phyloP scores from a whole-genome alignment of 2,888 invertebrate species.

The Acleris holmiana region DNA sequence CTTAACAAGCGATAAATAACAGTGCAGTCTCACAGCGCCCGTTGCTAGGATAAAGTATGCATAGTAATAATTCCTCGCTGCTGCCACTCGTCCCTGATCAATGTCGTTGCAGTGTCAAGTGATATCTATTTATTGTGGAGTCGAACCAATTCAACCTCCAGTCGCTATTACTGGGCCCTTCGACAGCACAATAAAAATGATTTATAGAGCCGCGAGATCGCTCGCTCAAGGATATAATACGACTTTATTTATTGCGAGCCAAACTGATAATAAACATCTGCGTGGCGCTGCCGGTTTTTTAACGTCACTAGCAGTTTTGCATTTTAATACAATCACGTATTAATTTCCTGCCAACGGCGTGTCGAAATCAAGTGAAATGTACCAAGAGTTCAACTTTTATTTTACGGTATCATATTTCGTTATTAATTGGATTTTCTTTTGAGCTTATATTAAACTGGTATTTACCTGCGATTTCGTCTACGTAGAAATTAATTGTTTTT shows the following conservation, averaged over 20 bases:
- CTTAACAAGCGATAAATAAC: background rate
- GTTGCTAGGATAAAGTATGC: slow-evolving; percentile 6
- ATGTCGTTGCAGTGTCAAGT: slow-evolving; percentile 46
- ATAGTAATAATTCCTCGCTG: slow-evolving; percentile 16
- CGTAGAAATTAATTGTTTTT: too few relatives aligned
- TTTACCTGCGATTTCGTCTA: too few relatives aligned
- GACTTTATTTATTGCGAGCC: slow-evolving; percentile 73
- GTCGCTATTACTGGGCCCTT: slow-evolving; percentile 70
- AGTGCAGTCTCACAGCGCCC: slow-evolving; percentile 41
- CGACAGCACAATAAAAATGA: slow-evolving; percentile 80
- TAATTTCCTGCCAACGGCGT: slow-evolving; percentile 10
- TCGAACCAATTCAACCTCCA: slow-evolving; percentile 73
- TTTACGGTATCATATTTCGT: background rate
- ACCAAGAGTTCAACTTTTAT: background rate
- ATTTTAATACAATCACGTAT: slow-evolving; percentile 10
- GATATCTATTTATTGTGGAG: slow-evolving; percentile 64
- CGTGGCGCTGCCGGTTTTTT: slow-evolving; percentile 57
- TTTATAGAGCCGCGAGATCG: slow-evolving; percentile 74
- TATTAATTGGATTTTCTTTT: too few relatives aligned
- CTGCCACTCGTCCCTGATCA: slow-evolving; percentile 31
- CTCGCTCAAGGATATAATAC: slow-evolving; percentile 76
- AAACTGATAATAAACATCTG: slow-evolving; percentile 75
- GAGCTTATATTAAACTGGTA: too few relatives aligned
- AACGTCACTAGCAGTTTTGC: slow-evolving; percentile 33
- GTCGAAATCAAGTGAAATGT: background rate